A percentile compares a stretch with the other conserved stretches of the same genome.
Conservation (phyloP, 2,113 vertebrate species). For the Sorex fumeus region DNA sequence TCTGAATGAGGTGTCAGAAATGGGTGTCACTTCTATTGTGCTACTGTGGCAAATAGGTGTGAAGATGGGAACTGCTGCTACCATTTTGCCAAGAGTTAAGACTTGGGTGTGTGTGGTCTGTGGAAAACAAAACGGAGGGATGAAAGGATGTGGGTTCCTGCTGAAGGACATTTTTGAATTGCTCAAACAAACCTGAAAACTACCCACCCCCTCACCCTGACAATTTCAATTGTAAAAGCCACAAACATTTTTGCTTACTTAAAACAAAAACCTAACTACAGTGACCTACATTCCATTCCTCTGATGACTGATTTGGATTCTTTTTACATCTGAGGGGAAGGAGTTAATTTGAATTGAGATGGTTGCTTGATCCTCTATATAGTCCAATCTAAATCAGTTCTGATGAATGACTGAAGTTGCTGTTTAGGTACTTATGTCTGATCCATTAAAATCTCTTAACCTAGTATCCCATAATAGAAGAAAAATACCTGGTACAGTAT, state of each 20-base stretch:
- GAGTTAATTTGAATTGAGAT: background rate
- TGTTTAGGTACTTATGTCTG: background rate
- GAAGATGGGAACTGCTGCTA: too few relatives aligned
- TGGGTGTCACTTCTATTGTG: background rate
- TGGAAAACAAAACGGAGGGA: background rate
- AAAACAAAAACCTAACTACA: background rate
- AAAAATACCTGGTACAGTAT: background rate
- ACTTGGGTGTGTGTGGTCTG: background rate
- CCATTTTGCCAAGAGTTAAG: background rate
- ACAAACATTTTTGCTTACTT: background rate
- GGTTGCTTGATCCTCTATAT: background rate
- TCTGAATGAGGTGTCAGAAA: background rate
- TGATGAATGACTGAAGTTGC: background rate
- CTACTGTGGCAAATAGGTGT: background rate
- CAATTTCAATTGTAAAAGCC: background rate
- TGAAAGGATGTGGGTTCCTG: background rate
- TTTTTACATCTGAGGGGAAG: background rate
- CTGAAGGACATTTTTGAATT: conserved; percentile 11
- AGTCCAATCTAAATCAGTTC: background rate
- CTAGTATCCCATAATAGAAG: background rate
- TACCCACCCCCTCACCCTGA: background rate
- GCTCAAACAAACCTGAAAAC: background rate
- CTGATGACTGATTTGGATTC: background rate
- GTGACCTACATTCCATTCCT: background rate
- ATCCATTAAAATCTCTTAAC: conserved; percentile 14